These are phyloP conservation scores for Perca flavescens DNA, from an alignment of 2,113 vertebrate genomes.

Conservation along the genomic window DNA sequence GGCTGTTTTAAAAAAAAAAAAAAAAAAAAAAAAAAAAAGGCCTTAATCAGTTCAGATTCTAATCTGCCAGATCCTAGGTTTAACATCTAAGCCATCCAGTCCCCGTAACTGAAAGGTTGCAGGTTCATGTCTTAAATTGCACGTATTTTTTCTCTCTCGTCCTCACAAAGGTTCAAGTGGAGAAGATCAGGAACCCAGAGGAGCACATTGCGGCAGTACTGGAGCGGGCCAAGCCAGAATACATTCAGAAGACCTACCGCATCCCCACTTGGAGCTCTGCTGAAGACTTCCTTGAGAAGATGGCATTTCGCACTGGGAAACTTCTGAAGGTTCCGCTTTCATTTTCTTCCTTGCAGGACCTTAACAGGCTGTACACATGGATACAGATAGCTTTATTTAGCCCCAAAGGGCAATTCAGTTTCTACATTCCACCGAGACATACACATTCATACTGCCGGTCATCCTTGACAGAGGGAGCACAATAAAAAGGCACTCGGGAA, in stretches of 20 bases:
- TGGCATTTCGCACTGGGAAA: slow-evolving; percentile 93
- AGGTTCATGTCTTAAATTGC: slow-evolving; percentile 11
- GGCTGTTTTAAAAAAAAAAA: background rate
- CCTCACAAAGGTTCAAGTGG: slow-evolving; percentile 93
- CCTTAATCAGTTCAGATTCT: slow-evolving; percentile 21
- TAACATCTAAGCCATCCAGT: slow-evolving; percentile 2
- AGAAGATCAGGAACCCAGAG: slow-evolving; percentile 95
- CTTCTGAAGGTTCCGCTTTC: slow-evolving; percentile 87
- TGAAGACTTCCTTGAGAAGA: slow-evolving; percentile 95
- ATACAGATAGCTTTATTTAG: too few species aligned
- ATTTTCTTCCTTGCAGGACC: background rate
- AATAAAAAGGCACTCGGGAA: too few species aligned
- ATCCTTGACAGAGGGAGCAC: too few species aligned
- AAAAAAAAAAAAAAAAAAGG: background rate
- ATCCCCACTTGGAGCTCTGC: slow-evolving; percentile 91
- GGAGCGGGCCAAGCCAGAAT: slow-evolving; percentile 95
- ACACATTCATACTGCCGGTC: too few species aligned
- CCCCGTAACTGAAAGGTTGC: slow-evolving; percentile 33
- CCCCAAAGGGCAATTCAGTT: too few species aligned
- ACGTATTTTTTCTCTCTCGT: background rate
- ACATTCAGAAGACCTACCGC: slow-evolving; percentile 95
- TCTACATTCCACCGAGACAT: too few species aligned
- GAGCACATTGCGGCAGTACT: slow-evolving; percentile 93
- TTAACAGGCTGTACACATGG: background rate
- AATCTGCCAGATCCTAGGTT: slow-evolving; percentile 11